Base-by-base conservation (phyloP, 2,888 invertebrate species). In the Platycheirus rosarum region DNA sequence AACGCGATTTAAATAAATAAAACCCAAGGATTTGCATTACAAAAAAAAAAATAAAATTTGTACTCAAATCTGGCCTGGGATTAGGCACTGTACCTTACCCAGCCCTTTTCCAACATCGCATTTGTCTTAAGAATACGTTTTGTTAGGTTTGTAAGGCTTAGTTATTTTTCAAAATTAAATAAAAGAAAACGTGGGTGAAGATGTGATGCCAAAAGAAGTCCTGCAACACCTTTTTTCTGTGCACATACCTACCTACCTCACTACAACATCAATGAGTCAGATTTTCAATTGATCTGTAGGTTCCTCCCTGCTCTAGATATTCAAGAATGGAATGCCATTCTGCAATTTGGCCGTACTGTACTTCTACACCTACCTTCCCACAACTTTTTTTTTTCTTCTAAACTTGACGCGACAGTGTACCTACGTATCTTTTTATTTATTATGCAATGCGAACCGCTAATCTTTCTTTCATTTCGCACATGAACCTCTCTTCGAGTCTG, bases 391-490 rank as follows among this genome's bases (percentile, higher is more conserved):
- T 8, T 29, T 29, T 16, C 16, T 16, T 51, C 11, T 16, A 40
- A 0, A 23, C 9, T 49, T 1, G 14, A 49, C 35, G 18, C 18
- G 18, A 16, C 23, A 32, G n/a, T 18, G 20, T 18, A 35, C 20
- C 16, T 16, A 57, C 37, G 13, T 14, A 26, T 13, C 23, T 69
- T 35, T 14, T 44, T 8, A 18, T 20, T 16, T 20, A 77, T 79
- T 79, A 79, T 74, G 79, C 79, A 79, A 79, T 74, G 40, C 11
- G 6, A 74, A 46, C 37, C 26, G 57, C 51, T 62, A 53, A 62
- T 69, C 60, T 57, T 57, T 40, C 14, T 60, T 4, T 32, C 20
- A 42, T 26, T 75, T 75, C 9, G 9, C 74, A 51, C 29, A 60
- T 42, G 42, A 60, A 60, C 42, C 42, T n/a, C n/a, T n/a, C 16